Evolutionary conservation across 2,797 vertebrate genomes (phyloP).

Genomic region (Sebastes steindachneri): DNA sequence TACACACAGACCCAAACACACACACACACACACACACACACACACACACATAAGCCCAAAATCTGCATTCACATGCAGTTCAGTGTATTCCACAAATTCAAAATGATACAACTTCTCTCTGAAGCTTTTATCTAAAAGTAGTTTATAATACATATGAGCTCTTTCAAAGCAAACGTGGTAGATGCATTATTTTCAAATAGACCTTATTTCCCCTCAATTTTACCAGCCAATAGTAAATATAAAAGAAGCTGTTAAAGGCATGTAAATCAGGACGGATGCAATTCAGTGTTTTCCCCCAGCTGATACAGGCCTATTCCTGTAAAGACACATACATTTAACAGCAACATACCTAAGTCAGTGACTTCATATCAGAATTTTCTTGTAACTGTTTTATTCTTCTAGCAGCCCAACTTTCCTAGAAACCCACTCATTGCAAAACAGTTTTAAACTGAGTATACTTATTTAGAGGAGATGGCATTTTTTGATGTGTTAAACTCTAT

Average conservation of each 20-base stretch:
- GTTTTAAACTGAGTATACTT: background rate
- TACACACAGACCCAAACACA: background rate
- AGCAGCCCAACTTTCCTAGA: background rate
- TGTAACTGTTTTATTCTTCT: background rate
- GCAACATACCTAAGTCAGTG: background rate
- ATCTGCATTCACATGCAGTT: background rate
- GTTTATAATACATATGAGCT: background rate
- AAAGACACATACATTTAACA: background rate
- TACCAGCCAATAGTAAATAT: background rate
- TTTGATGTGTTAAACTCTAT: background rate
- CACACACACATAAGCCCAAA: background rate
- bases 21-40: background rate
- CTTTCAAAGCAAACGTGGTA: background rate
- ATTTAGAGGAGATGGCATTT: background rate
- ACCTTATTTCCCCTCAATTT: background rate
- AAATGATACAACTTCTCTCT: background rate
- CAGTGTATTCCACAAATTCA: background rate
- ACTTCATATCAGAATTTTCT: background rate
- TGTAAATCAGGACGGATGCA: background rate
- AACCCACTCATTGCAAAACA: background rate
- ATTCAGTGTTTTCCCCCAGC: background rate
- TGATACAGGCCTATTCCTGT: background rate
- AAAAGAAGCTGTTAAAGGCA: background rate
- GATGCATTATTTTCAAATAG: background rate
- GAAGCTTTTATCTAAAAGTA: background rate